Evolutionary conservation across 1,140 invertebrate species (phyloP).

Genomic region (Thalassaphorura encarpata): DNA sequence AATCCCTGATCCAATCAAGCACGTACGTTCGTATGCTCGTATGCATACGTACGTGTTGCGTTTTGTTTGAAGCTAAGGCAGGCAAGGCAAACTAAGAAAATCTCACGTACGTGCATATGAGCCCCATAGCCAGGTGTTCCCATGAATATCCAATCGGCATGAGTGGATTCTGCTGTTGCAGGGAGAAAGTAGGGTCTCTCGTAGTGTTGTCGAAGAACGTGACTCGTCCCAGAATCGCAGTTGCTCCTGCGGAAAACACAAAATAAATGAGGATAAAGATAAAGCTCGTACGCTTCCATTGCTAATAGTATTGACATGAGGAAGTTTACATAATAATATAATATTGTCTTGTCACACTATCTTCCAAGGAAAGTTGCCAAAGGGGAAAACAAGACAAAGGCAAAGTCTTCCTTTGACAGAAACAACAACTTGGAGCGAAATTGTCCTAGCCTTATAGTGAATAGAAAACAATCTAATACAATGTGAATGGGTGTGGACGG

Average conservation of each 20-base stretch:
- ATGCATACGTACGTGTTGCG: too few species aligned
- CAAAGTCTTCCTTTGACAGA: too few species aligned
- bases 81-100: background rate
- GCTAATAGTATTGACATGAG: background rate
- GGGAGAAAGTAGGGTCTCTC: slow-evolving; percentile 80
- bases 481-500: too few species aligned
- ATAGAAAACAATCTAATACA: too few species aligned
- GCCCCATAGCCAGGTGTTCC: slow-evolving; percentile 84
- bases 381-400: too few species aligned
- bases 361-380: too few species aligned
- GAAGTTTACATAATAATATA: background rate
- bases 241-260: slow-evolving; percentile 60
- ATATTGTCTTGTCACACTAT: background rate
- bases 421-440: too few species aligned
- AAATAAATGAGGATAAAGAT: background rate
- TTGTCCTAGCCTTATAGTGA: too few species aligned
- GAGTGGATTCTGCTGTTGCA: slow-evolving; percentile 43
- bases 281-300: background rate
- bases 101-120: slow-evolving; percentile 73
- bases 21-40: too few species aligned
- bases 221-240: slow-evolving; percentile 66
- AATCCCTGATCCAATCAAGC: too few species aligned
- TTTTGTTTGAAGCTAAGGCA: background rate
- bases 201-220: slow-evolving; percentile 67
- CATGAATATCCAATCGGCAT: slow-evolving; percentile 39